phyloP scores from a whole-genome alignment of 1,140 invertebrate species.

The Eubasilissa regina region DNA sequence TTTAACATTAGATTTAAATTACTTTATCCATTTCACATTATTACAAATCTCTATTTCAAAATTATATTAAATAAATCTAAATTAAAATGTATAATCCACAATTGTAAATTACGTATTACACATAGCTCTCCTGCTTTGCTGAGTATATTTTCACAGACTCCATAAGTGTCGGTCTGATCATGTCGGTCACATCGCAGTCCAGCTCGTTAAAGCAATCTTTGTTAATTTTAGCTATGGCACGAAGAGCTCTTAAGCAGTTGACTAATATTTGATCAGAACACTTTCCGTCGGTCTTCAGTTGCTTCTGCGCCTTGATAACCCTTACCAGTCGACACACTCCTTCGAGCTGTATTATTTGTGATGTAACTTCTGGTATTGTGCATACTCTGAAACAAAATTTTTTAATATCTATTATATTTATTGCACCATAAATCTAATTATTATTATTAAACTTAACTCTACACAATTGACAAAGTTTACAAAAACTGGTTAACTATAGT shows the following conservation, averaged over 20 bases:
- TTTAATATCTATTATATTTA: no score
- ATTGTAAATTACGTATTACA: constrained; percentile 58
- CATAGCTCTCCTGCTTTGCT: constrained; percentile 70
- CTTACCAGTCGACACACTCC: constrained; percentile 83
- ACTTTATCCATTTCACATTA: no score
- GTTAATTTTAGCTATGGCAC: constrained; percentile 72
- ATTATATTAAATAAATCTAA: no score
- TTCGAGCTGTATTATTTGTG: constrained; percentile 82
- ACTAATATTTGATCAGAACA: constrained; percentile 70
- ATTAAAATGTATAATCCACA: no score
- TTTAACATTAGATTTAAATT: no score
- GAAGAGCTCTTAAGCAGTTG: constrained; percentile 72
- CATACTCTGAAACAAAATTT: constrained; percentile 74
- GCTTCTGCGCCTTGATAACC: constrained; percentile 78
- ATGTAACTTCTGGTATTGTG: constrained; percentile 80
- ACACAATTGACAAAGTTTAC: no score
- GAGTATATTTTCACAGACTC: constrained; percentile 78
- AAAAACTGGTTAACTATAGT: no score
- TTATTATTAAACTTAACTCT: no score
- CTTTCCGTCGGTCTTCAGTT: constrained; percentile 64
- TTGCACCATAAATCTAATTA: no score
- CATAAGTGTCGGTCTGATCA: constrained; percentile 81
- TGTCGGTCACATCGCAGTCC: constrained; percentile 79
- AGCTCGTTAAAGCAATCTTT: constrained; percentile 73
- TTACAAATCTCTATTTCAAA: no score